Evolutionary conservation across 1,140 invertebrate genomes (phyloP), one percentile per base, ranked within the genome.

Genomic region (Aphis gossypii): DNA sequence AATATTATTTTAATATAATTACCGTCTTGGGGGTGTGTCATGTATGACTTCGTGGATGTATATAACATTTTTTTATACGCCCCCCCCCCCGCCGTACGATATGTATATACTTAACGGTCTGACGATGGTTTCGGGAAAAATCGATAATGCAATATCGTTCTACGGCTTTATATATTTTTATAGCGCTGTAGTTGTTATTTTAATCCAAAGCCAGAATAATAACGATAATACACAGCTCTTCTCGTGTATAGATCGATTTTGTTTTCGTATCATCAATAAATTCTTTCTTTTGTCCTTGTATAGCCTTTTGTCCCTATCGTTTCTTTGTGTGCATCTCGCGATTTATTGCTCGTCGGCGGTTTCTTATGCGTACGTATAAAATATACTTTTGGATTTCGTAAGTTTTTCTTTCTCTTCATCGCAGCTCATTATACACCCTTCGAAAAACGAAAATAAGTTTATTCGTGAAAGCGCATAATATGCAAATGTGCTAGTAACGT

Each of bases 211-310:
- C 20, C 18, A 87, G n/a, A 48, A 87, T 46, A 87, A 21, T 44
- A 76, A 76, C 60, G 60, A 76, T 76, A 76, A 76, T 76, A 76
- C 60, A 76, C 30, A n/a, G 60, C 86, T 30, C 46, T 86, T 46
- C 41, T 25, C 25, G 20, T 83, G 38, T 41, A 35, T 2, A 84
- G 38, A 84, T 86, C 11, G 38, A 41, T 84, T 84, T 84, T 44
- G 14, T 44, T 86, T 44, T 86, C 41, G 41, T 41, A 46, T 86
- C 41, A 46, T 86, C 84, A 86, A 86, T 86, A 76, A 18, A 76
- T 46, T 44, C 23, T 46, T 38, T 46, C 41, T 5, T 46, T 46
- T 86, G 41, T 86, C 84, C 84, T 25, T 46, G 23, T 30, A 51
- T 3, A 30, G 84, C 44, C 25, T 41, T 86, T 86, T 46, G 44